Evolutionary conservation across 2,113 vertebrate genomes (phyloP), one percentile per base, ranked within the genome.

Genomic region (Halcyon senegalensis): DNA sequence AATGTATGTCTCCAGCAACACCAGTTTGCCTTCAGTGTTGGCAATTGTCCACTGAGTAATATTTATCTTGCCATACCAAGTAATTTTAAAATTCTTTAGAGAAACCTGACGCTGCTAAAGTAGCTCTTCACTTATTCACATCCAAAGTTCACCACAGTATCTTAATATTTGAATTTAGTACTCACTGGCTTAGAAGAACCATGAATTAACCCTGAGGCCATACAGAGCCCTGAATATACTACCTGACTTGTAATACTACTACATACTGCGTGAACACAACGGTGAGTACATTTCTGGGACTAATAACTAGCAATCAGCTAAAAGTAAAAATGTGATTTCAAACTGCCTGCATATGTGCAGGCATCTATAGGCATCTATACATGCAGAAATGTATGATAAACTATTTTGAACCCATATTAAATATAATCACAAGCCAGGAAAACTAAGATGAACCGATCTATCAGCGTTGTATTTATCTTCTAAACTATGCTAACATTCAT

Each of bases 41-140:
- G 27, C 48, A 79, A 1, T 27, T 0, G 0, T 37, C 62, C 43
- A 44, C 1, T n/a, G 30, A 82, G 30, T 25, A 95, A 35, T 31
- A 76, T 21, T 67, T 48, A 76, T 60, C 19, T 64, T 69, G 79
- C 27, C 9, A 5, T 56, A 69, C 4, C 11, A 85, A 70, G 46
- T 70, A 35, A 55, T 31, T 33, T 75, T 20, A 5, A 27, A 64
- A 79, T 68, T 88, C 35, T 68, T 75, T 64, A 82, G 93, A 75
- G 11, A 79, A 59, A 53, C 8, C 56, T 31, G n/a, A 85, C 16
- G 51, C 14, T 37, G 18, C 46, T 75, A 8, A 83, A 63, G 25
- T 60, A 68, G 14, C 37, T 88, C 37, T 76, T 79, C 27, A 51
- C 17, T 85, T 84, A 53, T 1, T 51, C 24, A 27, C n/a, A 73